These are phyloP conservation scores for Enteromius viviparus DNA, from an alignment of 2,797 vertebrate genomes.

Conservation along the genomic window DNA sequence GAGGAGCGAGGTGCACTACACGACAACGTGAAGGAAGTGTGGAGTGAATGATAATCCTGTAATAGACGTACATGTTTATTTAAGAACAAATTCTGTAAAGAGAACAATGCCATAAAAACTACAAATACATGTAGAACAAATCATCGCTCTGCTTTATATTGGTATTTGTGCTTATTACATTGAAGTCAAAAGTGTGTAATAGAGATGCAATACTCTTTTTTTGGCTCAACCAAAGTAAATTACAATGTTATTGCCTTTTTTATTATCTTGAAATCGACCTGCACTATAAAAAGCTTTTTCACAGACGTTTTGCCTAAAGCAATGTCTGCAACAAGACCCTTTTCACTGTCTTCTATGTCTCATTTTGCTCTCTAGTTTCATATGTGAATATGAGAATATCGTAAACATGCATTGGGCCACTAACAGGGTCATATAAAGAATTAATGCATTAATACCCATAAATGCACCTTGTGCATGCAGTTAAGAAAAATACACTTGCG, in stretches of 20 bases:
- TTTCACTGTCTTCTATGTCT: not conserved
- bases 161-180: not conserved
- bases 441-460: not conserved
- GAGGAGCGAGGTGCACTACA: slow-evolving; percentile 59
- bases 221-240: not conserved
- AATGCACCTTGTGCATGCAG: too few relatives aligned
- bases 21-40: slow-evolving; percentile 61
- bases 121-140: not conserved
- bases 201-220: not conserved
- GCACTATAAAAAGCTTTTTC: not conserved
- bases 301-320: slow-evolving; percentile 23
- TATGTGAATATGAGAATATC: not conserved
- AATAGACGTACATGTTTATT: slow-evolving; percentile 61
- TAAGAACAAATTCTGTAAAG: slow-evolving; percentile 32
- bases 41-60: slow-evolving; percentile 70
- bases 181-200: not conserved
- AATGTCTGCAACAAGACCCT: slow-evolving; percentile 10
- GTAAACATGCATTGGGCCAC: not conserved
- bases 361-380: not conserved
- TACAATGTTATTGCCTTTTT: not conserved
- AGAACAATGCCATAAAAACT: not conserved
- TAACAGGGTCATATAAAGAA: not conserved
- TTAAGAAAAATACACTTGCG: not conserved
- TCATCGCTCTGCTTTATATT: not conserved
- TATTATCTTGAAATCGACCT: slow-evolving; percentile 11